phyloP scores from a whole-genome alignment of 53 echinoderm and acorn worm genomes.

The Actinopyga echinites region DNA sequence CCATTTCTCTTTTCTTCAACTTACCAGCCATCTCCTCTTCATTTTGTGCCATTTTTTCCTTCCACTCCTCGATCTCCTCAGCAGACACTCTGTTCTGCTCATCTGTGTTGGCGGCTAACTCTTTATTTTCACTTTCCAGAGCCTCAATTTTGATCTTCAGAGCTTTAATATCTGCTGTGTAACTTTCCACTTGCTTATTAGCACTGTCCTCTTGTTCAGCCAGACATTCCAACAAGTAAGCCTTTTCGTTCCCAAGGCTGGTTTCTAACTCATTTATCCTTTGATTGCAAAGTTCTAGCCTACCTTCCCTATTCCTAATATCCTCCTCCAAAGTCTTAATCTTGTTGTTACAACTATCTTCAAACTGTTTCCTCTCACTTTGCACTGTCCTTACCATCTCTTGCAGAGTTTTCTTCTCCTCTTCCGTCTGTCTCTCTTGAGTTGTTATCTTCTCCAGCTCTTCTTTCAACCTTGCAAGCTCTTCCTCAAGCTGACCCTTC shows the following conservation, averaged over 20 bases:
- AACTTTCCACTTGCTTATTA: constrained; percentile 23
- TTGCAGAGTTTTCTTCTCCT: not conserved
- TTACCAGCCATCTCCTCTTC: constrained; percentile 4
- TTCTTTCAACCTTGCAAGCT: constrained; percentile 9
- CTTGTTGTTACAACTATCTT: constrained; percentile 11
- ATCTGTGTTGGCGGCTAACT: not conserved
- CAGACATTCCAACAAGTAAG: constrained; percentile 45
- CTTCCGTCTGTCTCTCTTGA: not conserved
- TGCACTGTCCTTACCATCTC: constrained; percentile 2
- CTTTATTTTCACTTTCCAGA: constrained; percentile 4
- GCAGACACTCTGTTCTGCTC: not conserved
- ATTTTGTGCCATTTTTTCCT: not conserved
- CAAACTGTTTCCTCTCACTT: constrained; percentile 9
- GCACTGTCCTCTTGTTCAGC: constrained; percentile 57
- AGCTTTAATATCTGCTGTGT: constrained; percentile 1
- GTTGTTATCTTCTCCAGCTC: not conserved
- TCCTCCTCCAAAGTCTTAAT: not conserved
- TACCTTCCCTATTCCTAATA: constrained; percentile 12
- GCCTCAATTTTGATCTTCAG: not conserved
- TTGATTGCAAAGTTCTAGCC: constrained; percentile 11
- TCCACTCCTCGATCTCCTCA: not conserved
- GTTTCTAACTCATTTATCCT: constrained; percentile 37
- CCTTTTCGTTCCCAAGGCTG: constrained; percentile 39
- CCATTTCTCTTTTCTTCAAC: not conserved
- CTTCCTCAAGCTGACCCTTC: constrained; percentile 38